Base-by-base conservation (phyloP, 2,113 vertebrate species). In the Heliornis fulica region DNA sequence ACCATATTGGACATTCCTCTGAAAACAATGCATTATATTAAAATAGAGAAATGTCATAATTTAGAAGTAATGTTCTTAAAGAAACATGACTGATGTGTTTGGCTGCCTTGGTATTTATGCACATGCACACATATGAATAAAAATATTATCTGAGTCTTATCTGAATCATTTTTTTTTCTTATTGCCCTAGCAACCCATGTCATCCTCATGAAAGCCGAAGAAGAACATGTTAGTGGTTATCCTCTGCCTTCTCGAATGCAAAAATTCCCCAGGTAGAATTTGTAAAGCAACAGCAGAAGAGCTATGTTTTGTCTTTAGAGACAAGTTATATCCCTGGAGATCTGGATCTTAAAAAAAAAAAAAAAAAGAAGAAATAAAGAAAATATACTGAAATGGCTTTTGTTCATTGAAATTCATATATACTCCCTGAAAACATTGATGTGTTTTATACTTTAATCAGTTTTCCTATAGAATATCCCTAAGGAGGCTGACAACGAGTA, bases 1-100 rank as follows among this genome's bases (percentile, higher is more conserved):
- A 85, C 96, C 87, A 34, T 77, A 76, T 36, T 88, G 84, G 76
- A 87, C 83, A 59, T 84, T 95, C 53, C 66, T 82, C 76, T 65
- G 70, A 96, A 82, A 64, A 83, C 38, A 93, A 71, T n/a, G 28
- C 74, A 70, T 83, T 95, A 59, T 71, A 87, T 91, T 87, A 92
- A 90, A 94, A 89, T 69, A 80, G 25, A 93, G 81, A 81, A 90
- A 85, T 89, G 92, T 68, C 84, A 93, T 78, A 59, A 78, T 89
- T 82, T 60, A 78, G 54, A 93, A 87, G 51, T 7, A 36, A 29
- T 54, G 17, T 63, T 87, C 69, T 68, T 76, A 79, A 83, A 70
- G 83, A 85, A 83, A 89, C 51, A 94, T 54, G 83, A 40, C 41
- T n/a, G 29, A 48, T 60, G 18, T 51, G 34, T 25, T 25, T 48